A percentile compares a stretch with the other conserved stretches of the same genome.
These are phyloP conservation scores for Oscarella lobularis DNA, from an alignment of 37 sponge, comb jelly and placozoan genomes.

Conservation along the genomic window DNA sequence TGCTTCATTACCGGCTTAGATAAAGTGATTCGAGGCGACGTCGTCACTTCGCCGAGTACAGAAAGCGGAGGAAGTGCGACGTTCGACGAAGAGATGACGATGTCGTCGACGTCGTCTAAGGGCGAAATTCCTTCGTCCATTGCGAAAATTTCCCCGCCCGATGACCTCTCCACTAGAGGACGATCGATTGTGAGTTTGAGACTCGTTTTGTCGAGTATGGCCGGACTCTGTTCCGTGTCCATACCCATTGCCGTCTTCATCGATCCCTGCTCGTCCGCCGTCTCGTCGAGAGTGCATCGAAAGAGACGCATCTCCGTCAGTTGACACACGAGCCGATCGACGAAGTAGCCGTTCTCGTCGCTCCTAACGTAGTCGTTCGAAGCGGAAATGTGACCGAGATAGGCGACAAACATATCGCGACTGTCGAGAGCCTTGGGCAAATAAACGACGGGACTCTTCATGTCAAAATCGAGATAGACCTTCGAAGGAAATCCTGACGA, in stretches of 20 bases:
- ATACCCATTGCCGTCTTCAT: background rate
- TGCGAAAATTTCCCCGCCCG: background rate
- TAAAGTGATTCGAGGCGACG: background rate
- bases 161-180: no score
- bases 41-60: background rate
- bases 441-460: slow-evolving; percentile 53
- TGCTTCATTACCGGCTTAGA: slow-evolving; percentile 3
- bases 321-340: background rate
- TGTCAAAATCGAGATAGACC: slow-evolving; percentile 19
- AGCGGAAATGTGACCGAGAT: slow-evolving; percentile 67
- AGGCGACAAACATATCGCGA: slow-evolving; percentile 39
- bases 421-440: slow-evolving; percentile 30
- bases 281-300: background rate
- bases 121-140: background rate
- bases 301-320: background rate
- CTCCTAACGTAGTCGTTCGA: slow-evolving; percentile 22
- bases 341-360: background rate
- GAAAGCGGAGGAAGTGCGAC: background rate
- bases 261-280: background rate
- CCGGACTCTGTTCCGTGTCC: background rate
- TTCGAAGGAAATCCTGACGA: background rate
- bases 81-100: background rate
- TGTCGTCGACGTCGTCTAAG: background rate
- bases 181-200: background rate
- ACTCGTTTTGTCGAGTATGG: background rate